These are phyloP conservation scores for Arion vulgaris DNA, from an alignment of 1,140 invertebrate species.

Conservation along the genomic window DNA sequence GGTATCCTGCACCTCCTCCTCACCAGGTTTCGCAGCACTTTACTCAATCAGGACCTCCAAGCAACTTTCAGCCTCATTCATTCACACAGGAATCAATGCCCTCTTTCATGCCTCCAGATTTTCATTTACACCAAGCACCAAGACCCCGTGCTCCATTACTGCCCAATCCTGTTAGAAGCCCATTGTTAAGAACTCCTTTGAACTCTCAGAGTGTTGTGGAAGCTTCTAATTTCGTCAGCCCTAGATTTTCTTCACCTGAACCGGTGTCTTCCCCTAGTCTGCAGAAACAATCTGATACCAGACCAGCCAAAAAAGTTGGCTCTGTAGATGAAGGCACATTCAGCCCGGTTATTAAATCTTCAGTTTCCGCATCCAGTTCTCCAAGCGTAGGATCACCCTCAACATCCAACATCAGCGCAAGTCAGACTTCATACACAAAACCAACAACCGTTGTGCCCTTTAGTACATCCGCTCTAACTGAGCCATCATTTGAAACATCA, in stretches of 20 bases:
- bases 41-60: constrained; percentile 1
- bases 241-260: constrained; percentile 1
- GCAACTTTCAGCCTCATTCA: not conserved
- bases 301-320: not conserved
- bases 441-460: not conserved
- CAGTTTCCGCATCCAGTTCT: not conserved
- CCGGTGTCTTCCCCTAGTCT: not conserved
- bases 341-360: constrained; percentile 29
- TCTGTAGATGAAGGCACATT: constrained; percentile 18
- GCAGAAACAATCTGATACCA: not conserved
- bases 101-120: not conserved
- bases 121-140: not conserved
- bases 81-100: not conserved
- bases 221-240: constrained; percentile 1
- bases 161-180: not conserved
- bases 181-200: constrained; percentile 14
- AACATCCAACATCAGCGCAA: not conserved
- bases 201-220: not conserved
- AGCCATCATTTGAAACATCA: constrained; percentile 42
- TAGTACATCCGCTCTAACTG: not conserved
- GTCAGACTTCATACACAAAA: not conserved
- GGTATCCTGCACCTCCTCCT: not conserved
- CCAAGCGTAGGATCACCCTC: not conserved
- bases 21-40: not conserved
- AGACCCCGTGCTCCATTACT: not conserved